Evolutionary conservation across 2,888 invertebrate genomes (phyloP), one percentile per base, ranked within the genome.

Genomic region (Cheilosia pagana): DNA sequence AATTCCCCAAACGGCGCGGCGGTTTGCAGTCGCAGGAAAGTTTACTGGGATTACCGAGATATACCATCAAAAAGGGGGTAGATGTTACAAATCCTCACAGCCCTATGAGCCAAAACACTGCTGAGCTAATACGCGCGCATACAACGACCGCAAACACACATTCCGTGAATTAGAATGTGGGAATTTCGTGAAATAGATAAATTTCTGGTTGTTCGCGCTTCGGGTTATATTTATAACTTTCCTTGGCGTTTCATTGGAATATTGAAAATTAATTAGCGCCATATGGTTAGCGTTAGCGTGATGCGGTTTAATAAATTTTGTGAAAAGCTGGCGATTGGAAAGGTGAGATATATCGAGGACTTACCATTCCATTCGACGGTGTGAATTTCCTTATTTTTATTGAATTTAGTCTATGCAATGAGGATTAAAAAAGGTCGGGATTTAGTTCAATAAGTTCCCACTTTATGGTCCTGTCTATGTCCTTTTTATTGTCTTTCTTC

Each of bases 241-340:
- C n/a, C 16, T 16, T 3, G 39, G 12, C 39, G 14, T 10, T 14
- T 8, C 39, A 39, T 12, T 8, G n/a, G 43, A 45, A 45, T 45
- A 45, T n/a, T 45, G 43, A 45, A 45, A 45, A 45, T 45, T 45
- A n/a, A 45, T 45, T 45, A 45, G n/a, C 43, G n/a, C 12, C 10
- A 35, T 43, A 16, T 45, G 16, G 43, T 45, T 45, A 7, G 16
- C 43, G 43, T 45, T 45, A 7, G 16, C 43, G 43, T 43, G n/a
- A 43, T 43, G 43, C 16, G 16, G 43, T 7, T n/a, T 43, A 19
- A 45, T 45, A 45, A 45, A 45, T n/a, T 28, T 28, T n/a, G 43
- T 4, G n/a, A 45, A n/a, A 35, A 4, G 35, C 35, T 6, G 1
- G 2, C 12, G 14, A 3, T 3, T 39, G 39, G 2, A 2, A 12